Evolutionary conservation across 2,888 invertebrate species (phyloP).

Genomic region (Leptinotarsa tumamoca): DNA sequence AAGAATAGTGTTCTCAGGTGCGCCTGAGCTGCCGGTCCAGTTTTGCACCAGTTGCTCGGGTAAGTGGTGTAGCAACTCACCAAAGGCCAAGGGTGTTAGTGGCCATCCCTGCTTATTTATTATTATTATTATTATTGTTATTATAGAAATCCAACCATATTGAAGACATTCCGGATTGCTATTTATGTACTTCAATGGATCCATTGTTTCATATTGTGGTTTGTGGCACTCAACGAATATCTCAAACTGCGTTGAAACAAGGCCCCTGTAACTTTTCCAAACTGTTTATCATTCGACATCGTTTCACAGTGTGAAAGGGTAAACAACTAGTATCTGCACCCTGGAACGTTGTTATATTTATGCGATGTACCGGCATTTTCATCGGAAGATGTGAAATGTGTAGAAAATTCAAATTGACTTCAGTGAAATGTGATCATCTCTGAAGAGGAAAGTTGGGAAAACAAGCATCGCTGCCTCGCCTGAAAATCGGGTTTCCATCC

Average conservation of each 20-base stretch:
- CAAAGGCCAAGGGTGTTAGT: too few species aligned
- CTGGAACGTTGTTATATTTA: background rate
- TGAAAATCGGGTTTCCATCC: background rate
- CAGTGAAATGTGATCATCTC: background rate
- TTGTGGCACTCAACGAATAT: background rate
- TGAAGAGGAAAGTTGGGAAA: background rate
- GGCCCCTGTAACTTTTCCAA: background rate
- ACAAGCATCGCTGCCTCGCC: background rate
- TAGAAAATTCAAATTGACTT: constrained; percentile 10
- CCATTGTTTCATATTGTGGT: background rate
- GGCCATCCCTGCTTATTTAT: too few species aligned
- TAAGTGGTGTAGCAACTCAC: too few species aligned
- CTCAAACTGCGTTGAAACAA: background rate
- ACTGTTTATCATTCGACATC: background rate
- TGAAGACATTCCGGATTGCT: background rate
- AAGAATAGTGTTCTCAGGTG: too few species aligned
- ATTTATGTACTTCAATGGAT: background rate
- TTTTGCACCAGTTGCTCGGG: too few species aligned
- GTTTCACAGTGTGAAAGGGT: background rate
- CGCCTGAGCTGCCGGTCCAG: too few species aligned
- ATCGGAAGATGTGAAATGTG: constrained; percentile 2
- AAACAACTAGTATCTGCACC: background rate
- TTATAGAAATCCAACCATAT: too few species aligned
- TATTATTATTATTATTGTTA: too few species aligned
- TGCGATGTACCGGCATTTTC: background rate